These are phyloP conservation scores for Epizoanthus ramosus DNA, from an alignment of 92 coral and sea anemone species.

Conservation along the genomic window DNA sequence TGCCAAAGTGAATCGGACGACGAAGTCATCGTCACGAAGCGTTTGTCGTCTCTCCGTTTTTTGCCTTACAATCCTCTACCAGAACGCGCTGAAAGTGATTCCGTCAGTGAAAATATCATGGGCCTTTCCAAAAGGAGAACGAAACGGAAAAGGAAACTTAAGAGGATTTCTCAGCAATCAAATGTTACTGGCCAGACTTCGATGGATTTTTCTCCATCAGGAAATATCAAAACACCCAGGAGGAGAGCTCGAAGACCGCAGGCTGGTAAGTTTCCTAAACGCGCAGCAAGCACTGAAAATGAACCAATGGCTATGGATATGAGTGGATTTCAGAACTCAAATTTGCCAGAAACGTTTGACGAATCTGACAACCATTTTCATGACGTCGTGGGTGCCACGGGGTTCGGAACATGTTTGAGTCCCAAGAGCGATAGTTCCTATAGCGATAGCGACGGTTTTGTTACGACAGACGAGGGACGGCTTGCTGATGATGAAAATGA, in stretches of 20 bases:
- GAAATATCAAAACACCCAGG: slow-evolving; percentile 23
- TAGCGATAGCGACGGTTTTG: slow-evolving; percentile 87
- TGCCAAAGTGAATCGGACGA: slow-evolving; percentile 91
- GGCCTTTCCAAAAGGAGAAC: slow-evolving; percentile 73
- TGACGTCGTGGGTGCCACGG: slow-evolving; percentile 26
- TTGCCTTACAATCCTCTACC: slow-evolving; percentile 79
- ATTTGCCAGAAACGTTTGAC: slow-evolving; percentile 18
- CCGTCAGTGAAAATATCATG: slow-evolving; percentile 60
- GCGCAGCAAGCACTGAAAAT: slow-evolving; percentile 16
- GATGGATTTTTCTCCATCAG: slow-evolving; percentile 37
- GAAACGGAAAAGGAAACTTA: slow-evolving; percentile 86
- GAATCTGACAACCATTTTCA: slow-evolving; percentile 30
- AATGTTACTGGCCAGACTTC: slow-evolving; percentile 18
- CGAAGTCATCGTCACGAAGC: slow-evolving; percentile 70
- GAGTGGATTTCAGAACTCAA: slow-evolving; percentile 30
- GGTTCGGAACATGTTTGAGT: slow-evolving; percentile 26
- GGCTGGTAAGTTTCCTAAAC: slow-evolving; percentile 35
- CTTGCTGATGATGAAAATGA: slow-evolving; percentile 95
- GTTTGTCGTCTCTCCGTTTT: slow-evolving; percentile 63
- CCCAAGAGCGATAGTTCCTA: slow-evolving; percentile 63
- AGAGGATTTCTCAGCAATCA: slow-evolving; percentile 57
- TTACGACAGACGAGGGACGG: slow-evolving; percentile 95
- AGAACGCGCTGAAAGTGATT: slow-evolving; percentile 88
- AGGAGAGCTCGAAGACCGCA: slow-evolving; percentile 38
- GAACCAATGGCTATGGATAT: slow-evolving; percentile 37